Base-by-base conservation (phyloP, 2,888 invertebrate genomes). In the Leptopilina myrica region DNA sequence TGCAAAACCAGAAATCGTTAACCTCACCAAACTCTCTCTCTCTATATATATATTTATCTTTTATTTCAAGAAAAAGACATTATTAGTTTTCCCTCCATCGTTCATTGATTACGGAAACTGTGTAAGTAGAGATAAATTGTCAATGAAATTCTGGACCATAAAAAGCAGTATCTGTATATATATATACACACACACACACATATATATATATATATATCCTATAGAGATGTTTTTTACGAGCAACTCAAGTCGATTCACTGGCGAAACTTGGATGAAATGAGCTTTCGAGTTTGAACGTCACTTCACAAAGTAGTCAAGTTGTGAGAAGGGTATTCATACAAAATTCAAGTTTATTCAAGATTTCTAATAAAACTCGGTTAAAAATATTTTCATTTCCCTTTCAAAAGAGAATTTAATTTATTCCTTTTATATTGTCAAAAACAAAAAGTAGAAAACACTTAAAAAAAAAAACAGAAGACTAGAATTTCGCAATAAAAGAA, bases 1-100 rank as follows among this genome's bases (percentile, higher is more conserved):
- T 33, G 33, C 33, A 33, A 33, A 33, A 33, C 80, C 80, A 80
- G 77, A 76, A 77, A 82, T 80, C 82, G 82, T 83, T 82, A 84
- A 83, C 81, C 83, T 79, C 76, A 77, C 77, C 77, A 77, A 79
- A 81, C 80, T 79, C 33, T 33, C 33, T 33, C 33, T 33, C 33
- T 33, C 33, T 33, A 33, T 33, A 33, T 33, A 33, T 80, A 80
- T 81, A 80, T 26, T 53, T 15, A 40, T 40, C 14, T n/a, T 66
- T 66, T n/a, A 43, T 46, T 26, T 53, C 33, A 56, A 73, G n/a
- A 26, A 53, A 20, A 33, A 33, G 33, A 33, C 46, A 64, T 64
- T 46, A 64, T 76, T 59, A 62, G 14, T 20, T 62, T 43, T 43
- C 43, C 7, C 62, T 43, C 33, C 9, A 62, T 64, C 43, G 43